Percentiles rank a stretch among this genome's conserved stretches.
phyloP scores from a whole-genome alignment of 2,113 vertebrate species.

The Synodontis membranacea region DNA sequence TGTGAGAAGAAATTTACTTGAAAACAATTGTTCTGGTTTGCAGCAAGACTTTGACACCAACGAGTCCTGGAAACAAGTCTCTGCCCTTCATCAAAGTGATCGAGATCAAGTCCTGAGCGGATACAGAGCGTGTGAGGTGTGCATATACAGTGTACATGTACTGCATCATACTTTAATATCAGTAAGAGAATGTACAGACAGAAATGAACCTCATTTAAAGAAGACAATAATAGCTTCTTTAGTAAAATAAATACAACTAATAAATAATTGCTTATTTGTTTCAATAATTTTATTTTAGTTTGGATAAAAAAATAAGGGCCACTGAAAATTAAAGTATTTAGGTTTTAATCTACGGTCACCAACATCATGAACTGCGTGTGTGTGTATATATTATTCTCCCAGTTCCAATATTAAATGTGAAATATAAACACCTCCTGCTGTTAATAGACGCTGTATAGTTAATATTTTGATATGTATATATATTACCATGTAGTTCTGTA shows the following conservation, averaged over 20 bases:
- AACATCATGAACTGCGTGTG: background rate
- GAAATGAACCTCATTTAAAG: background rate
- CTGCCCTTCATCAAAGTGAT: slow-evolving; percentile 87
- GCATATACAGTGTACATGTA: background rate
- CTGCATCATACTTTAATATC: background rate
- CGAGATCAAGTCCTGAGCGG: slow-evolving; percentile 75
- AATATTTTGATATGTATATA: slow-evolving; percentile 16
- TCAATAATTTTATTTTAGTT: background rate
- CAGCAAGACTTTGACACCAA: slow-evolving; percentile 75
- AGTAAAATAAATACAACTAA: background rate
- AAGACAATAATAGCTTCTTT: no score
- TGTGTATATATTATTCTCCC: background rate
- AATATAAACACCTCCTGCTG: slow-evolving; percentile 23
- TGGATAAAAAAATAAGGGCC: background rate
- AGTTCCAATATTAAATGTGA: slow-evolving; percentile 44
- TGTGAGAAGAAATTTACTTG: background rate
- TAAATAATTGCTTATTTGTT: background rate
- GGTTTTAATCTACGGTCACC: background rate
- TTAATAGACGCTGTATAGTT: slow-evolving; percentile 32
- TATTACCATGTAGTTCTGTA: slow-evolving; percentile 15
- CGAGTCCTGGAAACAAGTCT: slow-evolving; percentile 69
- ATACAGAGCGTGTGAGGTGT: slow-evolving; percentile 40
- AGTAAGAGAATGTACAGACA: background rate
- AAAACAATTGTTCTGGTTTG: slow-evolving; percentile 9
- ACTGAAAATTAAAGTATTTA: background rate